phyloP scores from a whole-genome alignment of 2,888 invertebrate species.

The Troglohyphantes excavatus region DNA sequence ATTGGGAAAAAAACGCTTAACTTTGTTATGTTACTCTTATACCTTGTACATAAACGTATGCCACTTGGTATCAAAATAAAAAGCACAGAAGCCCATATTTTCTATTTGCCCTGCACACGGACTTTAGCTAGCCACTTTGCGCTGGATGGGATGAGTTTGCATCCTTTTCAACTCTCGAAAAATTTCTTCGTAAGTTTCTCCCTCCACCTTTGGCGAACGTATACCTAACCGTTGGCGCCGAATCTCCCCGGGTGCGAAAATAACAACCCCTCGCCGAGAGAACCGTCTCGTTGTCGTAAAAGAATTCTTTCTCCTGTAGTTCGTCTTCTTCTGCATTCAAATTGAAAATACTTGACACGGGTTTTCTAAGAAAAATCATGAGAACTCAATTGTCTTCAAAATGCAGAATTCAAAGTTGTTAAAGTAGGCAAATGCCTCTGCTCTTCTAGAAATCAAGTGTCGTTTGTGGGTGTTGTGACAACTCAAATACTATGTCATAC shows the following conservation, averaged over 20 bases:
- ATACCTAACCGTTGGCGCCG: conserved; percentile 36
- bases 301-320: not conserved
- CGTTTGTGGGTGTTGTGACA: too few relatives aligned
- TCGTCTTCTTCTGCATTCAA: not conserved
- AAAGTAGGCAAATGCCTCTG: too few relatives aligned
- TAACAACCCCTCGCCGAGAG: conserved; percentile 54
- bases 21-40: too few relatives aligned
- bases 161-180: too few relatives aligned
- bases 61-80: too few relatives aligned
- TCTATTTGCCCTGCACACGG: too few relatives aligned
- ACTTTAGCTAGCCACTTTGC: too few relatives aligned
- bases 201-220: conserved; percentile 54
- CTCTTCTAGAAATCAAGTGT: too few relatives aligned
- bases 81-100: too few relatives aligned
- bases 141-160: too few relatives aligned
- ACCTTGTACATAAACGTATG: too few relatives aligned
- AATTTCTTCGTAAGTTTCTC: not conserved
- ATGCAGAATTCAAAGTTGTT: not conserved
- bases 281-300: conserved; percentile 16
- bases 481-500: conserved; percentile 59
- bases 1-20: too few relatives aligned
- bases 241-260: conserved; percentile 20
- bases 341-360: not conserved
- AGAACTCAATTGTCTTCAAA: not conserved
- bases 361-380: not conserved